Percentiles rank a stretch among this genome's conserved stretches.
Conservation (phyloP, 1,140 invertebrate species). For the Diabrotica undecimpunctata region DNA sequence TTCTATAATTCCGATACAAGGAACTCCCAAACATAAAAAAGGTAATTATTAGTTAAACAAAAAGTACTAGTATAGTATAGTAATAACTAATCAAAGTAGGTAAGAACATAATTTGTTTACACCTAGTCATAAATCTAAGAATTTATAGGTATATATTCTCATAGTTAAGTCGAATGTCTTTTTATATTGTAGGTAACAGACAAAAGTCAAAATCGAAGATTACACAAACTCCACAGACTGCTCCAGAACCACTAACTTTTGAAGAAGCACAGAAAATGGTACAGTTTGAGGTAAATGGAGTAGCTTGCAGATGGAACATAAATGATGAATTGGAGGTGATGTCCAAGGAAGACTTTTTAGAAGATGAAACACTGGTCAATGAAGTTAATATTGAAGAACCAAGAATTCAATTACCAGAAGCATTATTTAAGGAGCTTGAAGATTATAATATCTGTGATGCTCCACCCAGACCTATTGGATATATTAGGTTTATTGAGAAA, state of each 20-base stretch:
- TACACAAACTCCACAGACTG: slow-evolving; percentile 49
- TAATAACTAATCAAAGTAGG: background rate
- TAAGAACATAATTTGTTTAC: background rate
- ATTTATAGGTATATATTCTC: no score
- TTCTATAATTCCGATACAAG: slow-evolving; percentile 31
- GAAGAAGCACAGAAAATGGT: slow-evolving; percentile 78
- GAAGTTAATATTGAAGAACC: slow-evolving; percentile 28
- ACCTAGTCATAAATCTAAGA: no score
- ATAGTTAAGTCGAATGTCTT: no score
- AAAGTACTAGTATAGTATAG: background rate
- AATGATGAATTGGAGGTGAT: slow-evolving; percentile 60
- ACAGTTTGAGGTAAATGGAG: slow-evolving; percentile 77
- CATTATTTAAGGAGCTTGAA: slow-evolving; percentile 73
- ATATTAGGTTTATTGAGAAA: slow-evolving; percentile 91
- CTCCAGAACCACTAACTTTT: slow-evolving; percentile 65
- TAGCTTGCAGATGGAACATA: slow-evolving; percentile 50
- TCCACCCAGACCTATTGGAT: slow-evolving; percentile 72
- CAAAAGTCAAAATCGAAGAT: slow-evolving; percentile 10
- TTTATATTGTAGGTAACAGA: background rate
- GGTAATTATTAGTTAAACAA: slow-evolving; percentile 40
- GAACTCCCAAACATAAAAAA: slow-evolving; percentile 52
- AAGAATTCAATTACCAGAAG: slow-evolving; percentile 71
- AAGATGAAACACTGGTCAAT: slow-evolving; percentile 49
- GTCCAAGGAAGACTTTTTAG: slow-evolving; percentile 59
- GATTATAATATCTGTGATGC: slow-evolving; percentile 78